phyloP scores from a whole-genome alignment of 2,797 vertebrate genomes.

The Chloroceryle inda region DNA sequence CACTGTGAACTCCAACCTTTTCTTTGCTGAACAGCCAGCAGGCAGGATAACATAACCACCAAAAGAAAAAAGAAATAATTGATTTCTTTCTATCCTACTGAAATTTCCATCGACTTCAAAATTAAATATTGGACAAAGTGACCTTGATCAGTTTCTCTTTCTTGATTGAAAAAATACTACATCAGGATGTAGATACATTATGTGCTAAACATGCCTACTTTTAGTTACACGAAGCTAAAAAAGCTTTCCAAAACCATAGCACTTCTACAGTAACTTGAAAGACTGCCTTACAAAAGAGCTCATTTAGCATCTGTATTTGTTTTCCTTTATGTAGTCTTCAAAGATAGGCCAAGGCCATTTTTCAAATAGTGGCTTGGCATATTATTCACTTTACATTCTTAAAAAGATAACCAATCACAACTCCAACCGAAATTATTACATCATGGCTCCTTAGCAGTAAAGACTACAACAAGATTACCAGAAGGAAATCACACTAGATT shows the following conservation, averaged over 20 bases:
- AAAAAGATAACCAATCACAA: neutral
- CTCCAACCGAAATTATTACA: neutral
- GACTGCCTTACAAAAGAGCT: neutral
- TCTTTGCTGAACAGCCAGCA: neutral
- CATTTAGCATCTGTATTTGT: neutral
- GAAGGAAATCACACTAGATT: neutral
- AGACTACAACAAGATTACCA: neutral
- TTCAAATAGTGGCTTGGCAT: neutral
- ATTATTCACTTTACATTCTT: neutral
- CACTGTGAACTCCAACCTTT: neutral
- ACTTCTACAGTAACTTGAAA: neutral
- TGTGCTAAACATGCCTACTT: accelerated
- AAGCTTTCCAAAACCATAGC: neutral
- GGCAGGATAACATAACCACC: neutral
- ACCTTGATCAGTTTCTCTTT: neutral
- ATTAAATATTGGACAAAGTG: neutral
- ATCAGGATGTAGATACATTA: neutral
- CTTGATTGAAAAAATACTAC: neutral
- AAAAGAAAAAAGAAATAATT: neutral
- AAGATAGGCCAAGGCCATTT: neutral
- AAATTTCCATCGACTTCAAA: neutral
- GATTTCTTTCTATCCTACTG: neutral
- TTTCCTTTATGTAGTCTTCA: neutral
- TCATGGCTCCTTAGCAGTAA: neutral
- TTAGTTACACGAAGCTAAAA: neutral